Evolutionary conservation across 1,140 invertebrate species (phyloP).

Genomic region (Phortica variegata): DNA sequence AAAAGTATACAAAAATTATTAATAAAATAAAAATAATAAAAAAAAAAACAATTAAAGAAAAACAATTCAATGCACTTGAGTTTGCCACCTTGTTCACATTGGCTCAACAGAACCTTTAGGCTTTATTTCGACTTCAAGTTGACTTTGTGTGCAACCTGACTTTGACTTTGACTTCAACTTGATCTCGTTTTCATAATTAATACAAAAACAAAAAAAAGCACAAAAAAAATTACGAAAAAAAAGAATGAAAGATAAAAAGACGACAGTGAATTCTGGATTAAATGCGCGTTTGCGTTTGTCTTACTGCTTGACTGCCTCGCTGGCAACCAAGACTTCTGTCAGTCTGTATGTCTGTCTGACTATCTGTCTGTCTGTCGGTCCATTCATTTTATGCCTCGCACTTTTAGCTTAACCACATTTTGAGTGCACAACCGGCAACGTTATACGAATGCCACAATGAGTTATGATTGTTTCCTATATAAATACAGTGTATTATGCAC

Average conservation of each 20-base stretch:
- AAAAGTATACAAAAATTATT: conserved; percentile 54
- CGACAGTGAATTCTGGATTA: too few species aligned
- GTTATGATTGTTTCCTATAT: neutral
- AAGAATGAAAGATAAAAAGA: too few species aligned
- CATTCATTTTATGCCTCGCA: neutral
- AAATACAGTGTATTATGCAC: conserved; percentile 4
- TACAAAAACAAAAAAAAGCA: too few species aligned
- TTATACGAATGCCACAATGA: neutral
- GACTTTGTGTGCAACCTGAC: conserved; percentile 5
- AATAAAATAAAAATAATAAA: conserved; percentile 38
- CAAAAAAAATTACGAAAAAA: too few species aligned
- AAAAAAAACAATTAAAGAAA: conserved; percentile 4
- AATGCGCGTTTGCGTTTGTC: too few species aligned
- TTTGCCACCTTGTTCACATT: too few species aligned
- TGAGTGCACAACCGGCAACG: neutral
- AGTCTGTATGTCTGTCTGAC: neutral
- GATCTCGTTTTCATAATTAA: too few species aligned
- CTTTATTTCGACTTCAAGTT: conserved; percentile 1
- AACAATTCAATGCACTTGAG: neutral
- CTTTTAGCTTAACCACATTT: neutral
- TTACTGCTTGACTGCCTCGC: too few species aligned
- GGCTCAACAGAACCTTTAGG: neutral
- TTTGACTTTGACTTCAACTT: conserved; percentile 1
- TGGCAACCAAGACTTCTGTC: too few species aligned
- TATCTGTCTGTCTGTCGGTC: neutral